phyloP scores from a whole-genome alignment of 2,797 vertebrate species.

The Hippocampus kuda region DNA sequence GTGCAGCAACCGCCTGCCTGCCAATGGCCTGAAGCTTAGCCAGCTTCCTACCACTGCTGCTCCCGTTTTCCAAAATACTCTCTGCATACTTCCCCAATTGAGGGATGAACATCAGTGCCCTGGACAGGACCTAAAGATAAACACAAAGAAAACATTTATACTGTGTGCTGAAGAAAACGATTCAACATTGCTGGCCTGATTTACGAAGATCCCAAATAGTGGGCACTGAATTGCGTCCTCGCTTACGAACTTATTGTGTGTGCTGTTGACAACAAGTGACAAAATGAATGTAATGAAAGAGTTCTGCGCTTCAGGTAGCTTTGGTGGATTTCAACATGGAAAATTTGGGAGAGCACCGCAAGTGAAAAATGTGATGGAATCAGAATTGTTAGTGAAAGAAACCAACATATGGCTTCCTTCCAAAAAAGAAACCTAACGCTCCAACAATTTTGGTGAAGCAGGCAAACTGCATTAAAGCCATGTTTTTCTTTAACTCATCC shows the following conservation, averaged over 20 bases:
- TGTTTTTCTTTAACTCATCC: no score
- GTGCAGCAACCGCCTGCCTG: slow-evolving; percentile 90
- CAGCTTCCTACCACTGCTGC: slow-evolving; percentile 88
- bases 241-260: no score
- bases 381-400: no score
- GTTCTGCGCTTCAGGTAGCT: no score
- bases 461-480: no score
- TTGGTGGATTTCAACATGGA: no score
- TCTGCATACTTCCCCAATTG: slow-evolving; percentile 94
- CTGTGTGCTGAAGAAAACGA: background rate
- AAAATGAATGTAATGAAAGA: no score
- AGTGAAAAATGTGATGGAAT: no score
- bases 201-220: background rate
- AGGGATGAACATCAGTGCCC: slow-evolving; percentile 95
- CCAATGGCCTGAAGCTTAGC: slow-evolving; percentile 92
- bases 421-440: no score
- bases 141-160: slow-evolving; percentile 9
- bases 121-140: slow-evolving; percentile 77
- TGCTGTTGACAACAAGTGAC: no score
- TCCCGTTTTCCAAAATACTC: slow-evolving; percentile 91
- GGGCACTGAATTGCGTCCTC: background rate
- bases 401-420: no score
- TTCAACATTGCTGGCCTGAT: background rate
- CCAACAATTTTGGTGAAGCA: no score
- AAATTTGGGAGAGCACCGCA: background rate